Percentiles rank a stretch among this genome's conserved stretches.
These are phyloP conservation scores for Micropterix aruncella DNA, from an alignment of 2,888 invertebrate species.

Conservation along the genomic window DNA sequence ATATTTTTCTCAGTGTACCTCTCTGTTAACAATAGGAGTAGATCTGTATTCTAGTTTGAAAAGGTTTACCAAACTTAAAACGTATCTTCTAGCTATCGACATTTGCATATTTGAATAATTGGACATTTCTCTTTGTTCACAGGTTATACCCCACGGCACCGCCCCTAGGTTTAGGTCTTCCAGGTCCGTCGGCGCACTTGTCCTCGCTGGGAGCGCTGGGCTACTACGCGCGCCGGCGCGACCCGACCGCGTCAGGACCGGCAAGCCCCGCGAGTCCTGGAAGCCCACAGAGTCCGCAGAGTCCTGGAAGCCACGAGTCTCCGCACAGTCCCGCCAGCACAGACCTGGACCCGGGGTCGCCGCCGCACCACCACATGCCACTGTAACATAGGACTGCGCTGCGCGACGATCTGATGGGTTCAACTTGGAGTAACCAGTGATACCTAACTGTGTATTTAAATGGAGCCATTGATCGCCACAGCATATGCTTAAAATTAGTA, in stretches of 20 bases:
- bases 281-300: slow-evolving; percentile 23
- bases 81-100: too few species aligned
- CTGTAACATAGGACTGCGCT: background rate
- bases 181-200: slow-evolving; percentile 53
- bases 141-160: slow-evolving; percentile 47
- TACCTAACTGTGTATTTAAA: too few species aligned
- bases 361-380: background rate
- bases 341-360: background rate
- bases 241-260: slow-evolving; percentile 40
- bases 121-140: too few species aligned
- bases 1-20: too few species aligned
- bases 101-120: too few species aligned
- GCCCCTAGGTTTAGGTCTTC: slow-evolving; percentile 44
- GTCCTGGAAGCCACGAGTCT: slow-evolving; percentile 24
- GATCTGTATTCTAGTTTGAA: too few species aligned
- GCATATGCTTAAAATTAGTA: too few species aligned
- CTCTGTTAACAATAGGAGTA: too few species aligned
- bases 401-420: too few species aligned
- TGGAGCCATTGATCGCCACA: too few species aligned
- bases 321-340: background rate
- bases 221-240: slow-evolving; percentile 35
- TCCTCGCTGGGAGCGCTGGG: slow-evolving; percentile 40
- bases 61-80: too few species aligned
- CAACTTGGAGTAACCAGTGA: too few species aligned
- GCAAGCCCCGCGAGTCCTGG: slow-evolving; percentile 33